Conservation (phyloP, 2,797 vertebrate species). For the Melanotaenia parkinsoni region DNA sequence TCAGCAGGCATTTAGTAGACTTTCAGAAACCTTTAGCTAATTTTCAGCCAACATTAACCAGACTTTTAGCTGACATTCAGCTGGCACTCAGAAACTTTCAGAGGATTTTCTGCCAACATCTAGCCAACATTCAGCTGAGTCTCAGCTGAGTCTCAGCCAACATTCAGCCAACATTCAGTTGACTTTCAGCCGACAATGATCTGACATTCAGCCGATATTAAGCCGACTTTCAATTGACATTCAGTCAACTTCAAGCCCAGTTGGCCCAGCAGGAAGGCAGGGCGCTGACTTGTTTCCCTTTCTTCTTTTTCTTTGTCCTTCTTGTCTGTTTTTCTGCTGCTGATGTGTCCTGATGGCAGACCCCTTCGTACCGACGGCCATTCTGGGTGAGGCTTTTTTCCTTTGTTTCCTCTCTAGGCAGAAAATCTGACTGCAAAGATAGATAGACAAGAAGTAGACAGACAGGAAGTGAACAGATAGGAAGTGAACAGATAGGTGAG, state of each 20-base stretch:
- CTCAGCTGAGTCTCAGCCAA: no score
- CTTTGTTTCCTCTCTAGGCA: conserved; percentile 47
- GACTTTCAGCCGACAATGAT: background rate
- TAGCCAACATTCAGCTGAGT: background rate
- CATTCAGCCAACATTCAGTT: background rate
- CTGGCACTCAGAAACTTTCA: background rate
- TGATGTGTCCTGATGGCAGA: conserved; percentile 78
- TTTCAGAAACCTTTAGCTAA: background rate
- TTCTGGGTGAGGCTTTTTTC: conserved; percentile 93
- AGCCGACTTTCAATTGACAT: background rate
- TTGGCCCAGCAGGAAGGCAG: background rate
- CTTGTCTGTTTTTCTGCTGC: conserved; percentile 40
- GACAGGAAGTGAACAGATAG: conserved; percentile 31
- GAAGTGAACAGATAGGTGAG: conserved; percentile 35
- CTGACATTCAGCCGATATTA: background rate
- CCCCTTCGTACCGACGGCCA: conserved; percentile 95
- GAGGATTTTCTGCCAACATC: background rate
- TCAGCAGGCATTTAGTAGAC: background rate
- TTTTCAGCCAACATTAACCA: background rate
- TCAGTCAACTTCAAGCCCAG: background rate
- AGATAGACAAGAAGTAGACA: conserved; percentile 24
- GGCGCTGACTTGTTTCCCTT: background rate
- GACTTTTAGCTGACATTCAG: background rate
- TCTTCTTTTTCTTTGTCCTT: background rate
- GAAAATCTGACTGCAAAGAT: conserved; percentile 21